phyloP scores from a whole-genome alignment of 2,888 invertebrate species.

The Agapostemon virescens region DNA sequence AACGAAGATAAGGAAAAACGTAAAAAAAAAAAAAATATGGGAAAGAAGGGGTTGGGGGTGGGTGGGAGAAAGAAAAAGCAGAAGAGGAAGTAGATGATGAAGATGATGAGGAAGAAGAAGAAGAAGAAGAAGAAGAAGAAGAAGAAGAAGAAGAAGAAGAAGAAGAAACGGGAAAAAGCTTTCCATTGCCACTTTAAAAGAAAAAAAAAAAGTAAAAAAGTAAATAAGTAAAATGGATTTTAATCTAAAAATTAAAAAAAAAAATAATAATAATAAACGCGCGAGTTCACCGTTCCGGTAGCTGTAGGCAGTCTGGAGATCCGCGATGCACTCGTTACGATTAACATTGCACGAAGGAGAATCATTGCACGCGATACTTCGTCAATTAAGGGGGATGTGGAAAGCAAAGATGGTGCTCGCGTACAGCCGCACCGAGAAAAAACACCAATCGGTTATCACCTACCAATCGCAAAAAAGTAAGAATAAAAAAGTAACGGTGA shows the following conservation, averaged over 20 bases:
- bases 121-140: background rate
- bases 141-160: background rate
- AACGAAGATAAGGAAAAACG: background rate
- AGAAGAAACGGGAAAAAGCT: background rate
- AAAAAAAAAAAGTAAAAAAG: constrained; percentile 1
- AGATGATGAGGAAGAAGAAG: background rate
- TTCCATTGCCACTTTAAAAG: constrained; percentile 31
- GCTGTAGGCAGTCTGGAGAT: constrained; percentile 28
- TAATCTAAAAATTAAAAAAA: constrained; percentile 6
- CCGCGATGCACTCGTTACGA: constrained; percentile 65
- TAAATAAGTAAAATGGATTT: constrained; percentile 2
- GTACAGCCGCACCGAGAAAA: constrained; percentile 27
- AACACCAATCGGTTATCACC: constrained; percentile 24
- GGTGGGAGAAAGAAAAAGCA: background rate
- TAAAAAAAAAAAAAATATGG: background rate
- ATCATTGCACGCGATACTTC: constrained; percentile 41
- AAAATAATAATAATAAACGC: no score
- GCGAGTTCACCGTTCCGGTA: constrained; percentile 36
- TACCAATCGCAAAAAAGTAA: constrained; percentile 1
- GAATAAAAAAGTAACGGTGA: background rate
- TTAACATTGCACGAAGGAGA: constrained; percentile 59
- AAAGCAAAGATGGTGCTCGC: constrained; percentile 33
- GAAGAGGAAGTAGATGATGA: background rate
- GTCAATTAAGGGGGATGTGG: constrained; percentile 40
- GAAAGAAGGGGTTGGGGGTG: background rate